Evolutionary conservation across 2,113 vertebrate species (phyloP).

Genomic region (Callithrix jacchus): DNA sequence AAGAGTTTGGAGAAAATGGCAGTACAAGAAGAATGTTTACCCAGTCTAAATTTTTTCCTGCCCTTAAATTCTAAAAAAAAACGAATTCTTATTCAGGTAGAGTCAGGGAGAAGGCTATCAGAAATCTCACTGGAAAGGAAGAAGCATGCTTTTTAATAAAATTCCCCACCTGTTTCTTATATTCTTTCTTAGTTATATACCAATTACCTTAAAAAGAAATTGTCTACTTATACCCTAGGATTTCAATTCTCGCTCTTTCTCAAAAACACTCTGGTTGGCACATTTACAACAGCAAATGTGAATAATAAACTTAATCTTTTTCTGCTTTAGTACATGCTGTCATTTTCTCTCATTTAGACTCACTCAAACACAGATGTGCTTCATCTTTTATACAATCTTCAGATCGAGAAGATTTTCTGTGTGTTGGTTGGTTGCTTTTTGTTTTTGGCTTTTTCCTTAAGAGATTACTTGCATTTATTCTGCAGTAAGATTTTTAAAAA

Average conservation of each 20-base stretch:
- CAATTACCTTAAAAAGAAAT: not conserved
- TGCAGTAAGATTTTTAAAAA: not conserved
- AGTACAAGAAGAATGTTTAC: constrained; percentile 8
- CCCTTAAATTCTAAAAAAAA: not conserved
- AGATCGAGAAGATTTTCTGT: not conserved
- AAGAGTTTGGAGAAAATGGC: not conserved
- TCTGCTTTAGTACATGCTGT: not conserved
- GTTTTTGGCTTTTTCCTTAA: not conserved
- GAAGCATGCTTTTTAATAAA: not conserved
- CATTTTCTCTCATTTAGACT: not conserved
- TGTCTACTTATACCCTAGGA: not conserved
- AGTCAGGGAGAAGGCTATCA: not conserved
- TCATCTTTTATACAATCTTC: not conserved
- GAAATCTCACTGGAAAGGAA: not conserved
- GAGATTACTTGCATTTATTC: not conserved
- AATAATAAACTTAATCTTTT: not conserved
- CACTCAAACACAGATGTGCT: not conserved
- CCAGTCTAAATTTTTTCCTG: not conserved
- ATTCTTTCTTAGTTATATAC: not conserved
- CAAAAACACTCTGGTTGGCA: not conserved
- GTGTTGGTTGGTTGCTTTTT: not conserved
- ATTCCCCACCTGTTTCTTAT: not conserved
- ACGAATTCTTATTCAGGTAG: not conserved
- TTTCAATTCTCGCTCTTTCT: constrained; percentile 3
- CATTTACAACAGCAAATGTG: not conserved